Evolutionary conservation across 2,113 vertebrate species (phyloP).

Genomic region (Fregetta grallaria): DNA sequence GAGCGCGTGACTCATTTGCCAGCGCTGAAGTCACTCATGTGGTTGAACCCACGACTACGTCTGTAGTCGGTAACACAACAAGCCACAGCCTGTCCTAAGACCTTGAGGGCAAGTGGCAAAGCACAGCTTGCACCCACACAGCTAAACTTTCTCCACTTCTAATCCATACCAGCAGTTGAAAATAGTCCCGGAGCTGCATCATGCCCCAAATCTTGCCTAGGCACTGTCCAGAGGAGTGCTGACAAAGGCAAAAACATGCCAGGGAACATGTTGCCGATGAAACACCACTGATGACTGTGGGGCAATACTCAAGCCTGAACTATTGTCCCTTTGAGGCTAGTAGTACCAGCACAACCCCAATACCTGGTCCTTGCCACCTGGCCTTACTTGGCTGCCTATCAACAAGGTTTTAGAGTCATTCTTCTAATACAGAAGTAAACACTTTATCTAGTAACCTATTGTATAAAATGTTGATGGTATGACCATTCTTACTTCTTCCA

Average conservation of each 20-base stretch:
- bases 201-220: not conserved
- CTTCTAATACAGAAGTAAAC: not conserved
- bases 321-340: not conserved
- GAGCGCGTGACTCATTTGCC: not conserved
- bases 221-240: not conserved
- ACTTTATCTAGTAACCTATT: not conserved
- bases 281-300: not conserved
- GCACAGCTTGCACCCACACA: not conserved
- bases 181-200: not conserved
- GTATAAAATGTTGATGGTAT: not conserved
- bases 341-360: not conserved
- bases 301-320: not conserved
- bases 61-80: not conserved
- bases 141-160: not conserved
- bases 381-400: not conserved
- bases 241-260: not conserved
- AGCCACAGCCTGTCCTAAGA: not conserved
- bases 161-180: not conserved
- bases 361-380: not conserved
- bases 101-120: conserved; percentile 1
- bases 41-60: not conserved
- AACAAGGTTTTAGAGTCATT: not conserved
- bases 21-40: not conserved
- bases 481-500: not conserved
- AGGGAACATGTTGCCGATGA: fast-evolving